Evolutionary conservation across 1,140 invertebrate genomes (phyloP), one percentile per base, ranked within the genome.

Genomic region (Trichonephila clavipes): DNA sequence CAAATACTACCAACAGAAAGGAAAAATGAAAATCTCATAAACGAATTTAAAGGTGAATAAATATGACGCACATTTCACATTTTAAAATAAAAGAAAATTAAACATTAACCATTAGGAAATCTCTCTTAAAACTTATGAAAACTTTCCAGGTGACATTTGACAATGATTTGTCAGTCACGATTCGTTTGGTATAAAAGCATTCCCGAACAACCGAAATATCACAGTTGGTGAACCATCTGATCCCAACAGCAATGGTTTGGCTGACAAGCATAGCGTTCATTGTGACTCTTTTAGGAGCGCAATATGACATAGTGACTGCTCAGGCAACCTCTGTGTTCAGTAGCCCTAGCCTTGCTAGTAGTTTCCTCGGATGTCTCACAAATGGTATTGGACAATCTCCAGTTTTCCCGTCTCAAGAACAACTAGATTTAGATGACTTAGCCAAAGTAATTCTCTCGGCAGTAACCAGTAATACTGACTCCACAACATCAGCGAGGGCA

Each of bases 401-500:
- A 2, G 44, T 12, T 28, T 92, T 92, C 28, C 90, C 90, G 3
- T 6, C n/a, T 7, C 77, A 85, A 64, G 90, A 92, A 19, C 59
- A 85, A 66, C 16, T 64, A 51, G 90, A 92, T 19, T 21, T 92
- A 7, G 90, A 92, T 66, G 61, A 81, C 16, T 12, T 92, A 7
- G 61, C 90, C 1, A 19, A 64, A 5, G 90, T 40, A 19, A 92
- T 92, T 19, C 81, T 92, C 14, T 64, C 34, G 5, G 82, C 90
- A 8, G 90, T 85, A 1, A 19, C 28, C 19, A 69, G 16, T 6
- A 61, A 24, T 5, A 85, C 24, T 24, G 59, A 19, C 14, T 3
- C 58, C 0, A n/a, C 77, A 24, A 14, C 21, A 8, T 34, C 21
- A 8, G 72, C 77, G 1, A 69, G 87, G 24, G 62, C 87, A 6